Conservation (phyloP, 1,140 invertebrate genomes). For the Heliothis virescens region DNA sequence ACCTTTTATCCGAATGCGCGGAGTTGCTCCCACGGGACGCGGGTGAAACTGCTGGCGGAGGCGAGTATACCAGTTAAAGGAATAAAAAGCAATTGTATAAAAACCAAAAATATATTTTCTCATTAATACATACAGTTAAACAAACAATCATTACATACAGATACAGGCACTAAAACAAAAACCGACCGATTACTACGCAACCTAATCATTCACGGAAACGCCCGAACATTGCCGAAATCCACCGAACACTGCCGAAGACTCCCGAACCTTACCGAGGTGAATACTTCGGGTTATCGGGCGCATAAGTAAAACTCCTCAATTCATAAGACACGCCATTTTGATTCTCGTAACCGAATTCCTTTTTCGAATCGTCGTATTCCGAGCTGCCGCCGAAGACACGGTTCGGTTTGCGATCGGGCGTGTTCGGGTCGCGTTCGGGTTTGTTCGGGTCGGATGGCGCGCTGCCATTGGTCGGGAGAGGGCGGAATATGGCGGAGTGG, state of each 20-base stretch:
- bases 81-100: constrained; percentile 63
- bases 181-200: constrained; percentile 45
- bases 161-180: constrained; percentile 71
- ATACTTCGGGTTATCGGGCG: constrained; percentile 84
- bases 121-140: constrained; percentile 77
- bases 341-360: constrained; percentile 72
- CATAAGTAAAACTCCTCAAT: constrained; percentile 83
- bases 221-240: background rate
- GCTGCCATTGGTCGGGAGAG: constrained; percentile 60
- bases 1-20: no score
- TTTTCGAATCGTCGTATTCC: constrained; percentile 63
- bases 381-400: constrained; percentile 78
- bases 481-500: constrained; percentile 86
- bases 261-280: constrained; percentile 74
- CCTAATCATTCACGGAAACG: constrained; percentile 13
- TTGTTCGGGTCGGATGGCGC: constrained; percentile 27
- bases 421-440: constrained; percentile 41
- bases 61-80: background rate
- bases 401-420: constrained; percentile 54
- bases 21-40: no score
- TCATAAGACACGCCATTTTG: constrained; percentile 81
- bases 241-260: background rate
- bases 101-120: constrained; percentile 83
- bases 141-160: constrained; percentile 63
- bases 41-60: no score